Evolutionary conservation across 35 echinoderm and acorn worm genomes (phyloP).

Genomic region (Apostichopus japonicus): DNA sequence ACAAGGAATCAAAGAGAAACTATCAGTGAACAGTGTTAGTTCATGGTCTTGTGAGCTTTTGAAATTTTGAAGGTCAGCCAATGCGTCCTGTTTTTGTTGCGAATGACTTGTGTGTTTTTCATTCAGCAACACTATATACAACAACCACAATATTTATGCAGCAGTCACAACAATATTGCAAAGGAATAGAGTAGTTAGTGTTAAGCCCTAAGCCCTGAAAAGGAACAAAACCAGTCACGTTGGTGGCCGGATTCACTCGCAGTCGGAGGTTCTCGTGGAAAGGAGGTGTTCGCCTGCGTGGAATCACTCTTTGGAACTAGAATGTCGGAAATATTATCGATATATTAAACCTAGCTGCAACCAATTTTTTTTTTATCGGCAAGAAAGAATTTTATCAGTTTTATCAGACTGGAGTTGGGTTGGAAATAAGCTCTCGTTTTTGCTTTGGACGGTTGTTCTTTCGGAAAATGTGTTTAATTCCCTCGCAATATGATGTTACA

Average conservation of each 20-base stretch:
- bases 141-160: slow-evolving; percentile 59
- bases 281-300: slow-evolving; percentile 9
- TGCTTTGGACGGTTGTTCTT: slow-evolving; percentile 8
- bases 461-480: slow-evolving; percentile 44
- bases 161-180: slow-evolving; percentile 53
- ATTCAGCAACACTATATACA: slow-evolving; percentile 39
- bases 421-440: neutral
- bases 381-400: too few relatives aligned
- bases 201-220: slow-evolving; percentile 11
- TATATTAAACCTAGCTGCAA: neutral
- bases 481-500: slow-evolving; percentile 63
- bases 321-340: slow-evolving; percentile 12
- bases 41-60: slow-evolving; percentile 56
- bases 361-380: too few relatives aligned
- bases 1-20: neutral
- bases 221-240: slow-evolving; percentile 48
- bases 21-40: slow-evolving; percentile 6
- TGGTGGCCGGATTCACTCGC: slow-evolving; percentile 28
- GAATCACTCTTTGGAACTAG: neutral
- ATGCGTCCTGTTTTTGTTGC: slow-evolving; percentile 60
- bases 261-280: slow-evolving; percentile 22
- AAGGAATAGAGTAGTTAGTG: neutral
- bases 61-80: slow-evolving; percentile 51
- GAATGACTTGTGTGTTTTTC: slow-evolving; percentile 51
- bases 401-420: neutral